A percentile compares a stretch with the other conserved stretches of the same genome.
These are phyloP conservation scores for Drosophila kikkawai DNA, from an alignment of 1,140 invertebrate species.

Conservation along the genomic window DNA sequence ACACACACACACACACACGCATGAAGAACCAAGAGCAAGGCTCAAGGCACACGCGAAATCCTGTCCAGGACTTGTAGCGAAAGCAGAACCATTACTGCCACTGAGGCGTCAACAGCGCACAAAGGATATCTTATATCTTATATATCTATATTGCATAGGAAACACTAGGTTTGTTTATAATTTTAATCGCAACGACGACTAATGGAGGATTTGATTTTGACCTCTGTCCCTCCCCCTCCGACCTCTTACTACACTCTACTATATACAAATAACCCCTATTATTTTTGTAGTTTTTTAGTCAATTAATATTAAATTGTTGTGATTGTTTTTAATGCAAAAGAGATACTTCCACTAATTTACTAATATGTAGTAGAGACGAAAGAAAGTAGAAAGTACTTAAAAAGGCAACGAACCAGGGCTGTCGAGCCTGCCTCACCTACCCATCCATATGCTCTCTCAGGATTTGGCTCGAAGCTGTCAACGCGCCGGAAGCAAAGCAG, in stretches of 20 bases:
- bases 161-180: conserved; percentile 77
- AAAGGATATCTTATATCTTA: conserved; percentile 57
- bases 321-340: conserved; percentile 83
- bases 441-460: background rate
- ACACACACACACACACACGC: conserved; percentile 60
- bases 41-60: conserved; percentile 6
- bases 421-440: background rate
- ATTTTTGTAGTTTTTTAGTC: conserved; percentile 83
- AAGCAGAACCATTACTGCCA: conserved; percentile 65
- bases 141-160: conserved; percentile 61
- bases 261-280: conserved; percentile 67
- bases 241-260: conserved; percentile 59
- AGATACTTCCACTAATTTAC: conserved; percentile 81
- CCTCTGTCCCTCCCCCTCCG: conserved; percentile 50
- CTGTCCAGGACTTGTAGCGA: conserved; percentile 17
- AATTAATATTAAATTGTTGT: conserved; percentile 85
- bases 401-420: conserved; percentile 67
- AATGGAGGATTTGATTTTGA: conserved; percentile 85
- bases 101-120: conserved; percentile 78
- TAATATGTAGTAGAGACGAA: conserved; percentile 65
- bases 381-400: conserved; percentile 66
- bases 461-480: conserved; percentile 34
- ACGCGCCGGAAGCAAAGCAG: conserved; percentile 66
- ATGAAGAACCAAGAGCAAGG: conserved; percentile 18
- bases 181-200: conserved; percentile 80